Evolutionary conservation across 2,888 invertebrate species (phyloP), one percentile per base, ranked within the genome.

Genomic region (Xanthorhoe designata): DNA sequence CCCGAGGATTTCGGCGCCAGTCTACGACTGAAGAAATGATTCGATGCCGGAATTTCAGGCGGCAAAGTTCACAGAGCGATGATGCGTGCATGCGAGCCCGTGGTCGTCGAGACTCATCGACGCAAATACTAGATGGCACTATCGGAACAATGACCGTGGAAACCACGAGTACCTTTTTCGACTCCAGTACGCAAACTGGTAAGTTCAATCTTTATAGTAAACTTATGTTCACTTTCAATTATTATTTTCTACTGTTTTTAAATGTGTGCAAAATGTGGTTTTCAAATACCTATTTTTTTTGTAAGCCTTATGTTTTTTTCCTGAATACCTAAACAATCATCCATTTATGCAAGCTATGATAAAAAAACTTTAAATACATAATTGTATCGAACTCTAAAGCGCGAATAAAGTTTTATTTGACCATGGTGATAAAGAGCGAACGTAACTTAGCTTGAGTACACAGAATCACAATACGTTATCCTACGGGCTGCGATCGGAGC

Each of bases 11-110:
- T 86, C 95, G 98, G 0, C 94, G 98, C 13, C 98, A 98, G 83
- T 97, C 97, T 3, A 98, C 98, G 8, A 98, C 98, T 0, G 98
- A 98, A 82, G 98, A 98, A 88, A 98, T 98, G 97, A 98, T 98
- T 68, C 94, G 98, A 9, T 98, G 98, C 82, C 94, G 98, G 38
- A 98, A 98, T 85, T 98, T 98, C 83, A 95, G 98, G n/a, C 94
- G 98, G 17, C 97, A 97, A 86, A 97, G 97, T 80, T 98, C 97
- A 0, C 98, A 98, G 86, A 97, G 97, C 79, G 98, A 98, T 79
- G 97, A 97, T 80, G 95, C 95, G 10, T 95, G 94, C 75, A 93
- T 93, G 92, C 94, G 95, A 76, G 95, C 94, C 70, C 94, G 96
- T 17, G 97, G 97, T 0, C 94, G 97, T 1, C 92, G 97, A 10